Evolutionary conservation across 2,113 vertebrate genomes (phyloP), one percentile per base, ranked within the genome.

Genomic region (Donacobius atricapilla): DNA sequence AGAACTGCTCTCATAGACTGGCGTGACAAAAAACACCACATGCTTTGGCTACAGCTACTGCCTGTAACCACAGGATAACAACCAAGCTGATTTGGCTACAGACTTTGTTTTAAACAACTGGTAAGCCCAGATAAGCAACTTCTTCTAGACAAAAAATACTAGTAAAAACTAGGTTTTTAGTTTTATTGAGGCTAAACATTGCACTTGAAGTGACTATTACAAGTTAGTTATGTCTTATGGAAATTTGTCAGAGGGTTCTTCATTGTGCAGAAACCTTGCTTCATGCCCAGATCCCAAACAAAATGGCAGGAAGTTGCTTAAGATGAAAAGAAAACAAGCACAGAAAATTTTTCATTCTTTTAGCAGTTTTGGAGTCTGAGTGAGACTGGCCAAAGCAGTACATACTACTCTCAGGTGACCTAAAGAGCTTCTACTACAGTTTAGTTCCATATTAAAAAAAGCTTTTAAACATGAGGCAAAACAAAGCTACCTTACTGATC

Each of bases 61-160:
- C 51, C 80, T 90, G 60, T 78, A 90, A 75, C 73, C 83, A 56
- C 44, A 79, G 48, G 60, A 47, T 87, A 77, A 80, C 58, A 37
- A 70, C 42, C 37, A 77, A 58, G 39, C 72, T 81, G 25, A 54
- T 58, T 28, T 28, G 89, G 54, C 33, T 54, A 35, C 68, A 75
- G n/a, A 21, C 47, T 82, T 61, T 58, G 21, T 58, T 78, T 69
- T 76, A 56, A 50, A 66, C 77, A 91, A 61, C 72, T 90, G 83
- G 27, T 58, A 80, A 92, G 13, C 53, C 76, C 87, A 82, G 93
- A 91, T 91, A 94, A 94, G 57, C 77, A 77, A 76, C 57, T 71
- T 69, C 53, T 69, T 20, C 44, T 51, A 68, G 57, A 78, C n/a
- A 82, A 83, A 70, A 89, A 68, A 63, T 37, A 80, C 50, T n/a